Conservation (phyloP, 2,888 invertebrate species). For the Cecidostiba fungosa region DNA sequence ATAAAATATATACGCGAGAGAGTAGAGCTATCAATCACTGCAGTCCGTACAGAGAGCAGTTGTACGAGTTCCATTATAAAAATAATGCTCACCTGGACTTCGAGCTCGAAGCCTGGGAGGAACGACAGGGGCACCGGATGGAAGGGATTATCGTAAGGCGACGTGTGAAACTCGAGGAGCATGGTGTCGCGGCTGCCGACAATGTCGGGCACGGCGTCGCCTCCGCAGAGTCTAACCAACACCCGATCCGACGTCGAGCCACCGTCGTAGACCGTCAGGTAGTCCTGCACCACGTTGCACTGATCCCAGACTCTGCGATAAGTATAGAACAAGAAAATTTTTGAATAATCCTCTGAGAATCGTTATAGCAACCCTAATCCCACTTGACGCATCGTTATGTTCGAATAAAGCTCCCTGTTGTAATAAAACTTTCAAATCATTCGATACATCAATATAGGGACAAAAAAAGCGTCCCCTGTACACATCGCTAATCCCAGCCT, state of each 20-base stretch:
- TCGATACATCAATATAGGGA: too few species aligned
- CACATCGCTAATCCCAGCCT: not conserved
- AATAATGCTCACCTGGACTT: constrained; percentile 85
- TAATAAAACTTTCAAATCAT: too few species aligned
- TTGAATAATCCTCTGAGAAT: not conserved
- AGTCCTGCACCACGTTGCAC: constrained; percentile 91
- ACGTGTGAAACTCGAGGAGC: constrained; percentile 90
- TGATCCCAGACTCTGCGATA: constrained; percentile 88
- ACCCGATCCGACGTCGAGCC: constrained; percentile 86
- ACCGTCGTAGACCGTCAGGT: constrained; percentile 91
- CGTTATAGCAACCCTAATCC: too few species aligned
- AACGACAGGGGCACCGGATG: constrained; percentile 90
- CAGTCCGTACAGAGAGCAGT: too few species aligned
- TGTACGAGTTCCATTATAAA: not conserved
- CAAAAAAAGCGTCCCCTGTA: not conserved
- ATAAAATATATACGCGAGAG: too few species aligned
- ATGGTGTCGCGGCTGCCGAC: constrained; percentile 89
- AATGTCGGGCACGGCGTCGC: constrained; percentile 90
- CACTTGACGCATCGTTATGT: too few species aligned
- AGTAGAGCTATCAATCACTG: too few species aligned
- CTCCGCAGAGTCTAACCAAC: constrained; percentile 90
- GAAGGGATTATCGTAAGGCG: constrained; percentile 91
- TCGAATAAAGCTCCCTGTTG: too few species aligned
- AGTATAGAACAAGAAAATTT: too few species aligned
- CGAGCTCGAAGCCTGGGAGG: constrained; percentile 90